A percentile compares a stretch with the other conserved stretches of the same genome.
phyloP scores from a whole-genome alignment of 2,113 vertebrate species.

The Rhineura floridana region DNA sequence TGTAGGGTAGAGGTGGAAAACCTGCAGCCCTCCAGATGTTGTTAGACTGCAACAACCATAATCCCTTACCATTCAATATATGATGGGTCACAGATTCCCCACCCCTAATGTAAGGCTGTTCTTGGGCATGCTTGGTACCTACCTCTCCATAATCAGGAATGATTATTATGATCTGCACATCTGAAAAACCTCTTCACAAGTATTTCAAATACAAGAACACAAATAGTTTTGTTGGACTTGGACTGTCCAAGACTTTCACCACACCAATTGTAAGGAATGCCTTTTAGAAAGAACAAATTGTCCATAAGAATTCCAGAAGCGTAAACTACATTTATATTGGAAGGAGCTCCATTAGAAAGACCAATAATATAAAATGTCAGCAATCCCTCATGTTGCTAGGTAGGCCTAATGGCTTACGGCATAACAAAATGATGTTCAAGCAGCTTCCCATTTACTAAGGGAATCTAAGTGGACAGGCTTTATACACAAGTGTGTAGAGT shows the following conservation, averaged over 20 bases:
- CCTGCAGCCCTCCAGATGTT: too few relatives aligned
- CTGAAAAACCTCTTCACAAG: neutral
- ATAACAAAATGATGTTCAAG: constrained; percentile 38
- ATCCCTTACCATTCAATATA: too few relatives aligned
- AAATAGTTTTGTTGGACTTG: neutral
- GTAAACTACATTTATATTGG: constrained; percentile 36
- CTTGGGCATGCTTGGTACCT: neutral
- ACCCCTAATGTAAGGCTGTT: neutral
- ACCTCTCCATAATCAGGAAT: neutral
- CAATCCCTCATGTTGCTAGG: constrained; percentile 47
- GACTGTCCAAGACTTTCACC: neutral
- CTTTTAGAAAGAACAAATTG: constrained; percentile 7
- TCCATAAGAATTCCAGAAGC: constrained; percentile 2
- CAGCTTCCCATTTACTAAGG: constrained; percentile 31
- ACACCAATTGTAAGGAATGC: neutral
- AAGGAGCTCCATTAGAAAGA: constrained; percentile 35
- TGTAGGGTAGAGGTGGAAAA: too few relatives aligned
- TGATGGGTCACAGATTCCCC: too few relatives aligned
- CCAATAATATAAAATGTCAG: constrained; percentile 41
- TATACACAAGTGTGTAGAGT: constrained; percentile 22
- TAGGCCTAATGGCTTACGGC: constrained; percentile 38
- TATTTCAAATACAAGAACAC: neutral
- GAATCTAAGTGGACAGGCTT: constrained; percentile 21
- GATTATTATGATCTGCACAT: neutral
- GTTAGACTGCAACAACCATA: too few relatives aligned